These are phyloP conservation scores for Sesamia inferens DNA, from an alignment of 2,888 invertebrate genomes.

Conservation along the genomic window DNA sequence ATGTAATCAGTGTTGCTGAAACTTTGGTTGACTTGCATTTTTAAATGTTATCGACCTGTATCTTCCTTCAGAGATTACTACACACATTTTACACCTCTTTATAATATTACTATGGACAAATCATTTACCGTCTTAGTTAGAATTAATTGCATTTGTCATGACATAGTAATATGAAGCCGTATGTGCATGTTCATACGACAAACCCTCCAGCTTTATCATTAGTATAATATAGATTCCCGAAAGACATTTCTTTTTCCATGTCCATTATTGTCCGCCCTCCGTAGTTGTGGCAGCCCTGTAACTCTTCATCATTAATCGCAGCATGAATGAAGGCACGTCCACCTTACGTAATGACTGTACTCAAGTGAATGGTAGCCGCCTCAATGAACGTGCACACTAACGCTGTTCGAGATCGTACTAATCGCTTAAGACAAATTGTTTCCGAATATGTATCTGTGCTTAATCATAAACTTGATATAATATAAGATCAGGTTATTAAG, in stretches of 20 bases:
- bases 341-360: constrained; percentile 19
- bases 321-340: constrained; percentile 47
- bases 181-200: not conserved
- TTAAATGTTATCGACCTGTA: not conserved
- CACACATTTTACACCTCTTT: too few species aligned
- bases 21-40: not conserved
- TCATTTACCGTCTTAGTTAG: too few species aligned
- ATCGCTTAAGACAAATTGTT: constrained; percentile 37
- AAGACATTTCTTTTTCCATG: too few species aligned
- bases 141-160: too few species aligned
- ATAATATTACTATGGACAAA: too few species aligned
- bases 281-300: not conserved
- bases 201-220: not conserved
- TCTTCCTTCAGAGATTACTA: too few species aligned
- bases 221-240: not conserved
- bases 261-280: not conserved
- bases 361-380: constrained; percentile 36
- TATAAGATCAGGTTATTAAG: not conserved
- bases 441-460: constrained; percentile 20
- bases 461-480: constrained; percentile 5
- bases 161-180: too few species aligned
- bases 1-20: not conserved
- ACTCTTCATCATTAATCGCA: not conserved
- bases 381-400: constrained; percentile 32
- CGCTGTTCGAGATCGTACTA: constrained; percentile 3